Percentiles rank a stretch among this genome's conserved stretches.
These are phyloP conservation scores for Phainopepla nitens DNA, from an alignment of 2,113 vertebrate species.

Conservation along the genomic window DNA sequence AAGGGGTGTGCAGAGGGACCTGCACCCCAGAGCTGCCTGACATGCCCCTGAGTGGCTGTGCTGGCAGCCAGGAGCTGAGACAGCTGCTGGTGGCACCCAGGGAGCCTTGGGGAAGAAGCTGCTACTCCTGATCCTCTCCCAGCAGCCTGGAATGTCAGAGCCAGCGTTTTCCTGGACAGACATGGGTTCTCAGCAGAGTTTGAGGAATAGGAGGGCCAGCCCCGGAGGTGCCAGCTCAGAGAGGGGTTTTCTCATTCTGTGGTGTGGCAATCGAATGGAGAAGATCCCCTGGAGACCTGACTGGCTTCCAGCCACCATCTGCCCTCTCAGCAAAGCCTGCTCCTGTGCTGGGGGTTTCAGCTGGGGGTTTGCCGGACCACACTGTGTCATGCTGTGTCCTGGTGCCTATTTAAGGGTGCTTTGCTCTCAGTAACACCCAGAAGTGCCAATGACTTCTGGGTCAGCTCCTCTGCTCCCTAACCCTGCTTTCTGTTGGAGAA, in stretches of 20 bases:
- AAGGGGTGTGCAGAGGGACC: not conserved
- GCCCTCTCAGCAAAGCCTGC: not conserved
- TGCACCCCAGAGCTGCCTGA: not conserved
- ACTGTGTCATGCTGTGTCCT: not conserved
- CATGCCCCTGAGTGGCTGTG: rapidly evolving
- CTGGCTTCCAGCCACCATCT: not conserved
- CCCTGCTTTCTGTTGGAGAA: not conserved
- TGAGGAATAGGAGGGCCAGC: not conserved
- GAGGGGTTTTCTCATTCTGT: not conserved
- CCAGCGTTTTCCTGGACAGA: not conserved
- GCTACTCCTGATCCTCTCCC: not conserved
- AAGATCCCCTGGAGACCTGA: not conserved
- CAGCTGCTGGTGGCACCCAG: no score
- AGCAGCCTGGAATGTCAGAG: not conserved
- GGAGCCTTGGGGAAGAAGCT: not conserved
- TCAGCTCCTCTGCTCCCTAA: not conserved
- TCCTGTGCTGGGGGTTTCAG: not conserved
- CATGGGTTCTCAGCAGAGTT: not conserved
- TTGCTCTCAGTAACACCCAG: not conserved
- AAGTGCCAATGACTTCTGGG: not conserved
- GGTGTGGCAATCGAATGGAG: not conserved
- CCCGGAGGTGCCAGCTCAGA: not conserved
- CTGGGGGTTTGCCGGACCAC: not conserved
- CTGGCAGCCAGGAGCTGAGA: not conserved
- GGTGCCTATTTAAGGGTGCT: not conserved